These are phyloP conservation scores for Xiphorhynchus elegans DNA, from an alignment of 2,113 vertebrate species.

Conservation along the genomic window DNA sequence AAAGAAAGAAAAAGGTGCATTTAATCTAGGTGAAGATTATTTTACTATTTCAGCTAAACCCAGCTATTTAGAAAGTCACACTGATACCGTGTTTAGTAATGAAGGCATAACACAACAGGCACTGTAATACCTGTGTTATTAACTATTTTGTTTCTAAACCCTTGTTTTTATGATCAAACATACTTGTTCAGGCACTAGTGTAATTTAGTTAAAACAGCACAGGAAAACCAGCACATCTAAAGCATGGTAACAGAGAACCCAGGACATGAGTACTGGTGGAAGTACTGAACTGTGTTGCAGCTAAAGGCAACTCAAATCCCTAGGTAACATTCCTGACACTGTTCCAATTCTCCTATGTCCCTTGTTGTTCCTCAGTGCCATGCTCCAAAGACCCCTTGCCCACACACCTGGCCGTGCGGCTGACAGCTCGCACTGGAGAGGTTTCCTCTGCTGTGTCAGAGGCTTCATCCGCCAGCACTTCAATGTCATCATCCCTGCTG, in stretches of 20 bases:
- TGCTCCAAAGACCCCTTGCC: not conserved
- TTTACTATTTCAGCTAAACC: not conserved
- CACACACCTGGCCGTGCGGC: constrained; percentile 83
- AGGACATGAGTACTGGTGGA: not conserved
- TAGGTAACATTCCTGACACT: not conserved
- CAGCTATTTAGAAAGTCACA: not conserved
- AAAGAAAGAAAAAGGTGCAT: not conserved
- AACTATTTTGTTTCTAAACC: not conserved
- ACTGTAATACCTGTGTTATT: not conserved
- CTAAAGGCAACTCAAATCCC: not conserved
- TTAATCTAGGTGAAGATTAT: not conserved
- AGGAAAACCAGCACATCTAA: not conserved
- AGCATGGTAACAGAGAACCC: not conserved
- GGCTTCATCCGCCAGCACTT: constrained; percentile 89
- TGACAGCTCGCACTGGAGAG: constrained; percentile 76
- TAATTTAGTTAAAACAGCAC: not conserved
- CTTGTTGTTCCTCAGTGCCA: not conserved
- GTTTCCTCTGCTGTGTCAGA: constrained; percentile 84
- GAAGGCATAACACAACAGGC: not conserved
- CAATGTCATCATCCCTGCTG: constrained; percentile 95
- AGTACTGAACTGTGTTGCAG: not conserved
- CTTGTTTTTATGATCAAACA: not conserved
- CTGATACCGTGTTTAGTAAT: not conserved
- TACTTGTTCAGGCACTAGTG: not conserved
- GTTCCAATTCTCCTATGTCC: not conserved